Evolutionary conservation across 2,888 invertebrate genomes (phyloP).

Genomic region (Eutolmus rufibarbis): DNA sequence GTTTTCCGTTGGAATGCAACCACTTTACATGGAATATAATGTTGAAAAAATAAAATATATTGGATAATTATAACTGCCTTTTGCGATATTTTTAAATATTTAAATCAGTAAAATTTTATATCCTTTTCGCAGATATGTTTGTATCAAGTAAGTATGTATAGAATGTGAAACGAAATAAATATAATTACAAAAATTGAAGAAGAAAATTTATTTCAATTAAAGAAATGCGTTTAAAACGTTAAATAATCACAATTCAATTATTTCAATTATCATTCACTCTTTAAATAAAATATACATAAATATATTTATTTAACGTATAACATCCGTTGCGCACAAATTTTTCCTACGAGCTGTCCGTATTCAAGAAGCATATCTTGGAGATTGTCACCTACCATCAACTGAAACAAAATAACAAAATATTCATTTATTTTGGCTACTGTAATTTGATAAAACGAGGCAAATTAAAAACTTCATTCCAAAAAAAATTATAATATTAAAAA

Average conservation of each 20-base stretch:
- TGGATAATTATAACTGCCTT: neutral
- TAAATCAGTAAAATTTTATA: neutral
- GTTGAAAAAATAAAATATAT: neutral
- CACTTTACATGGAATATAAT: neutral
- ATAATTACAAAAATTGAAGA: neutral
- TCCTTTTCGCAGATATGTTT: neutral
- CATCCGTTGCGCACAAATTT: slow-evolving; percentile 58
- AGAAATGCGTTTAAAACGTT: neutral
- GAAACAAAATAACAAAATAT: slow-evolving; percentile 43
- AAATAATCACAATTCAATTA: neutral
- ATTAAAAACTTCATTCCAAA: neutral
- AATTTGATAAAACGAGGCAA: neutral
- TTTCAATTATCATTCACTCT: neutral
- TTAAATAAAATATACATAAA: neutral
- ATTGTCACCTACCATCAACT: slow-evolving; percentile 51
- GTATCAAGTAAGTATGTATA: neutral
- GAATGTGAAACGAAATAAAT: neutral
- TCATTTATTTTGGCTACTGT: neutral
- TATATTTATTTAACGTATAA: slow-evolving; percentile 48
- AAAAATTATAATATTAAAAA: neutral
- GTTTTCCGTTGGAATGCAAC: neutral
- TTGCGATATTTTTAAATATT: neutral
- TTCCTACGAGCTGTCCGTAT: slow-evolving; percentile 59
- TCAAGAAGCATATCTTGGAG: slow-evolving; percentile 55
- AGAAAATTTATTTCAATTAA: neutral